phyloP scores from a whole-genome alignment of 2,113 vertebrate genomes.

The Columbina picui region DNA sequence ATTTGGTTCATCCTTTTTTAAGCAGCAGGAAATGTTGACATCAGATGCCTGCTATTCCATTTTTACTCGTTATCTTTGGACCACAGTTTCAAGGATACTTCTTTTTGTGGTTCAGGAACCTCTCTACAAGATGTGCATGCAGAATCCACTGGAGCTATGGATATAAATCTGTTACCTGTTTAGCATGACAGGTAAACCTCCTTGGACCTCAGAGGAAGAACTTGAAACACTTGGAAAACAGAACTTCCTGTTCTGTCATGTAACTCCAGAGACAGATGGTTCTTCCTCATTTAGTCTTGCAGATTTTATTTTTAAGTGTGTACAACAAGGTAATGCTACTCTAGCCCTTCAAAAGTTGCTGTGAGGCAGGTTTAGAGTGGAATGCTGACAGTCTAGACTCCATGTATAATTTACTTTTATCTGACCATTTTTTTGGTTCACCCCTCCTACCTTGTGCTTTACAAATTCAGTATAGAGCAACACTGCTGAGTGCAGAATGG shows the following conservation, averaged over 20 bases:
- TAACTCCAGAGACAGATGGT: not conserved
- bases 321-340: not conserved
- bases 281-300: not conserved
- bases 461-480: not conserved
- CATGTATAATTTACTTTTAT: not conserved
- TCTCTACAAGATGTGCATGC: not conserved
- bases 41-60: not conserved
- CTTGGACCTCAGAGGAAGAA: not conserved
- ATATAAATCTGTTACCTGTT: not conserved
- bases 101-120: not conserved
- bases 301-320: not conserved
- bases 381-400: not conserved
- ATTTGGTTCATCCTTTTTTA: not conserved
- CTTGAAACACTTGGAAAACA: not conserved
- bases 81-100: not conserved
- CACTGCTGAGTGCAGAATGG: not conserved
- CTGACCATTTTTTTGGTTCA: fast-evolving
- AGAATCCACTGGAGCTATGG: not conserved
- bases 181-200: not conserved
- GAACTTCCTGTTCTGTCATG: not conserved
- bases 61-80: not conserved
- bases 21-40: not conserved
- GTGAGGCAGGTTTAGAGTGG: not conserved
- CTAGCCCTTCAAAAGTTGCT: not conserved
- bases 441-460: fast-evolving